Base-by-base conservation (phyloP, 2,888 invertebrate genomes). In the Mythimna loreyi region DNA sequence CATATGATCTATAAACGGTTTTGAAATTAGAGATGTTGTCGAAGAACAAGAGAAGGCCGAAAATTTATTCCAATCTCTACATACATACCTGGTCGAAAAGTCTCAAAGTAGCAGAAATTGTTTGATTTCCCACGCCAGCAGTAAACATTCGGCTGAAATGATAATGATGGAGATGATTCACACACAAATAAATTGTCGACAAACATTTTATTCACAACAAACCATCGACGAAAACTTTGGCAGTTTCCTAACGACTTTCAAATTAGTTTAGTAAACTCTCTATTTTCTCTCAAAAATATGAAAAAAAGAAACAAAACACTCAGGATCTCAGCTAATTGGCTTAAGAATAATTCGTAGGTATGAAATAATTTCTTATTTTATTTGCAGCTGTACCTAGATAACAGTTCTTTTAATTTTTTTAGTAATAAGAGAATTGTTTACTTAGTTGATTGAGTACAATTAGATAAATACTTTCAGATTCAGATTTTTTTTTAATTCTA, bases 231-330 rank as follows among this genome's bases (percentile, higher is more conserved):
- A 30, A 8, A 49, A 68, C 47, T 67, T 67, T 49, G 11, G 1
- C 36, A 49, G 68, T 45, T 30, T 3, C 23, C 8, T 59, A 55
- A 70, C 69, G 55, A 30, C 47, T 52, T 43, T 52, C 8, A 23
- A 43, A 61, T 62, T 71, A n/a, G 11, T 56, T 70, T 23, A 43
- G n/a, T 23, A 36, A 30, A 52, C 21, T 52, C n/a, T n/a, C 16
- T 19, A 43, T 68, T 55, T 49, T 25, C 47, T 49, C 23, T 23
- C n/a, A 45, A n/a, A 45, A n/a, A 45, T 19, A 45, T 45, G 7
- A 45, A 45, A 8, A 45, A 45, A n/a, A 19, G 3, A 3, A 45
- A 45, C 1, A 8, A 33, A 45, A 65, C n/a, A 30, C 11, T 4
- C 36, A 11, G 6, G n/a, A 16, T 33, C 3, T 33, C 11, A 16